These are phyloP conservation scores for Antennarius maculatus DNA, from an alignment of 2,797 vertebrate genomes.

Conservation along the genomic window DNA sequence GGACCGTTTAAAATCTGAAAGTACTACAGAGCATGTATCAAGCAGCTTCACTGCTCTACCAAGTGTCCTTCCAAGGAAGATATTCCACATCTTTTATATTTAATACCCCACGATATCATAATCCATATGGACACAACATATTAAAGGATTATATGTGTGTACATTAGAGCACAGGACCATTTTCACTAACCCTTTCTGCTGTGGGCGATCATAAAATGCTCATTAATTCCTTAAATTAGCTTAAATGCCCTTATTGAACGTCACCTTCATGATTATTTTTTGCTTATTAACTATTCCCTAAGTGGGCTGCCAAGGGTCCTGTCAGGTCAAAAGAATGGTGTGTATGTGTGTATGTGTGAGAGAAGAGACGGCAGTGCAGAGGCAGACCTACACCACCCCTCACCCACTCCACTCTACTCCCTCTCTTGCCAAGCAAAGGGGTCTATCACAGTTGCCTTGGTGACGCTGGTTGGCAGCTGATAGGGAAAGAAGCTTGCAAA, in stretches of 20 bases:
- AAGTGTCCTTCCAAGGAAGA: slow-evolving; percentile 37
- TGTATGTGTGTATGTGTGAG: slow-evolving; percentile 29
- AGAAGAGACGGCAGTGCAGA: slow-evolving; percentile 48
- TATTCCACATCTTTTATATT: slow-evolving; percentile 46
- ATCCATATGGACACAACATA: slow-evolving; percentile 72
- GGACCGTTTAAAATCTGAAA: slow-evolving; percentile 19
- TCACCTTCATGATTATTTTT: slow-evolving; percentile 74
- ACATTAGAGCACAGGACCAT: slow-evolving; percentile 57
- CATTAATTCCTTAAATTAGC: slow-evolving; percentile 79
- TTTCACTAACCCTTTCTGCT: slow-evolving; percentile 49
- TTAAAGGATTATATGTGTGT: slow-evolving; percentile 66
- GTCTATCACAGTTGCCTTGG: slow-evolving; percentile 86
- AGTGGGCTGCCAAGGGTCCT: slow-evolving; percentile 64
- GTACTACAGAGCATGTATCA: slow-evolving; percentile 16
- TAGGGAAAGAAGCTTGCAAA: slow-evolving; percentile 87
- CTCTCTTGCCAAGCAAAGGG: slow-evolving; percentile 60
- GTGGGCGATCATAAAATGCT: slow-evolving; percentile 72
- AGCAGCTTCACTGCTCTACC: slow-evolving; percentile 11
- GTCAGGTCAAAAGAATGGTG: slow-evolving; percentile 64
- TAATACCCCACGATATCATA: slow-evolving; percentile 55
- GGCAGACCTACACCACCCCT: slow-evolving; percentile 38
- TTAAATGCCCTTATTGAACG: slow-evolving; percentile 76
- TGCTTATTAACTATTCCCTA: slow-evolving; percentile 76
- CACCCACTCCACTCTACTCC: slow-evolving; percentile 29
- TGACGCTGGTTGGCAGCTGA: slow-evolving; percentile 81